Conservation (phyloP, 2,888 invertebrate genomes). For the Apomyelois bistriatella region DNA sequence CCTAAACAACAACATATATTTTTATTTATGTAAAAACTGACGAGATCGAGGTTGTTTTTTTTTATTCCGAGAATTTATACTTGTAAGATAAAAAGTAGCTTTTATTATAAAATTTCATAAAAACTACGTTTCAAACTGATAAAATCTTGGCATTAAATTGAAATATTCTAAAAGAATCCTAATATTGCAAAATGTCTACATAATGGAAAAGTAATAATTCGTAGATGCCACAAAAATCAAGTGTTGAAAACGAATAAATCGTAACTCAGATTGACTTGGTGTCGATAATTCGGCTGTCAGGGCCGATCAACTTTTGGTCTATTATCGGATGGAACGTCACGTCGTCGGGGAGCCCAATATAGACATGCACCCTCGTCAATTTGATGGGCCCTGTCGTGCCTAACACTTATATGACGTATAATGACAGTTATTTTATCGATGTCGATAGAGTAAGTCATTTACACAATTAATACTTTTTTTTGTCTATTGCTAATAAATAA, state of each 20-base stretch:
- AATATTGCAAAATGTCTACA: too few species aligned
- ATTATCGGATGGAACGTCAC: conserved; percentile 35
- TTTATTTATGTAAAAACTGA: too few species aligned
- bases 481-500: too few species aligned
- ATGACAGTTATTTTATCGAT: conserved; percentile 11
- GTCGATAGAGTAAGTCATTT: not conserved
- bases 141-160: too few species aligned
- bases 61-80: too few species aligned
- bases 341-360: conserved; percentile 30
- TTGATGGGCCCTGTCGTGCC: conserved; percentile 38
- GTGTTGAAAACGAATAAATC: conserved; percentile 10
- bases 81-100: too few species aligned
- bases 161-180: too few species aligned
- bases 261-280: conserved; percentile 12
- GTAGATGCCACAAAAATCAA: not conserved
- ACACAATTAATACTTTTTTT: not conserved
- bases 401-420: conserved; percentile 30
- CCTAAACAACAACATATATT: too few species aligned
- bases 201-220: not conserved
- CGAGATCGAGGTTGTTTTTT: too few species aligned
- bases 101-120: too few species aligned
- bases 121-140: too few species aligned
- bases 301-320: conserved; percentile 30
- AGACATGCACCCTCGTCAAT: conserved; percentile 47
- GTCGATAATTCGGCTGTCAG: conserved; percentile 16